Evolutionary conservation across 2,113 vertebrate genomes (phyloP).

Genomic region (Bucco capensis): DNA sequence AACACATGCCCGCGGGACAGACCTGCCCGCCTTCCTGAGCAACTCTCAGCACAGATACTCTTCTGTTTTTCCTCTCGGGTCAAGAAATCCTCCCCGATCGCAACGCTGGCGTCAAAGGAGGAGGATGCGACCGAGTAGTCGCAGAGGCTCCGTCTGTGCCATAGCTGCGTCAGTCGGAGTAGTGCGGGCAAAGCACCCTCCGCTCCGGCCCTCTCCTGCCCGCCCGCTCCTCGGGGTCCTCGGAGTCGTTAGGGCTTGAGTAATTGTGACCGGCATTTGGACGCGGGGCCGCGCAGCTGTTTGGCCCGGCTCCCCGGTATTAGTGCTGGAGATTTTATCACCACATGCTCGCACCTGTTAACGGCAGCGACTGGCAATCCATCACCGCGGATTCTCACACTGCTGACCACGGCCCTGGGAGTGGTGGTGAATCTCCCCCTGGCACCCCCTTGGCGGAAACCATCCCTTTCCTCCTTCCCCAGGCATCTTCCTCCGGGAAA

Average conservation of each 20-base stretch:
- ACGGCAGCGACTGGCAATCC: constrained; percentile 42
- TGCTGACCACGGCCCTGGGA: not conserved
- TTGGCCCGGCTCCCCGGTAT: constrained; percentile 54
- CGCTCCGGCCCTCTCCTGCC: not conserved
- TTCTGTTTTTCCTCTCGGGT: not conserved
- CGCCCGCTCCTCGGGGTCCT: not conserved
- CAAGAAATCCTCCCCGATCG: not conserved
- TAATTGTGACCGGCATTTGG: constrained; percentile 54
- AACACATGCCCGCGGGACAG: not conserved
- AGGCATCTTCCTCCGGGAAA: not conserved
- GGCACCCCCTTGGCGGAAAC: not conserved
- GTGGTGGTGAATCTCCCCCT: not conserved
- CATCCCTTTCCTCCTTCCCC: not conserved
- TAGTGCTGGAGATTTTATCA: constrained; percentile 64
- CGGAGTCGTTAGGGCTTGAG: constrained; percentile 43
- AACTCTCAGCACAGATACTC: not conserved
- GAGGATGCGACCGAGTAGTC: not conserved
- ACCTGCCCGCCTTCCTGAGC: not conserved
- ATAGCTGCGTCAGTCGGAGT: not conserved
- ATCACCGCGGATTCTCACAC: constrained; percentile 64
- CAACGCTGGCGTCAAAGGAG: not conserved
- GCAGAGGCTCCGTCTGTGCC: not conserved
- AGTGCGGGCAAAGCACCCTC: not conserved
- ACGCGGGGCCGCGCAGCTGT: constrained; percentile 58
- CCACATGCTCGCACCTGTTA: constrained; percentile 70